phyloP scores from a whole-genome alignment of 2,797 vertebrate genomes.

The Sebastes vulpes region DNA sequence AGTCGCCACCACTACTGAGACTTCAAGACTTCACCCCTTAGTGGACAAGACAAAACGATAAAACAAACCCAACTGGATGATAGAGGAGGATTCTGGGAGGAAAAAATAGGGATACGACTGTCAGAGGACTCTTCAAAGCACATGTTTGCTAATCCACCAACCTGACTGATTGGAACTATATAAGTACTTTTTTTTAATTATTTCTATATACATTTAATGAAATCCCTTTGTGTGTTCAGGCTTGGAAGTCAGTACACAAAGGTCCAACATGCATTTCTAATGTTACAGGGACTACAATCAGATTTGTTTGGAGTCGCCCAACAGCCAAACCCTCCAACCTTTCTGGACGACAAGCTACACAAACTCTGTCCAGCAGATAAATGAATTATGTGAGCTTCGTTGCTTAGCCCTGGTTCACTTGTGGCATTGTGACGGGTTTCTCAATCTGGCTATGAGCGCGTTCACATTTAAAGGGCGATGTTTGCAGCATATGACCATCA shows the following conservation, averaged over 20 bases:
- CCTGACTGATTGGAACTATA: not conserved
- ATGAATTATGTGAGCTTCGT: constrained; percentile 26
- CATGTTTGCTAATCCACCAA: not conserved
- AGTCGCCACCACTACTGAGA: constrained; percentile 45
- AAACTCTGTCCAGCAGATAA: constrained; percentile 12
- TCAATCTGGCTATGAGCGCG: too few species aligned
- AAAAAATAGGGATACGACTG: not conserved
- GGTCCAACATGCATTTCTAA: not conserved
- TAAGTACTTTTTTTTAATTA: not conserved
- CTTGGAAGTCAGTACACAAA: not conserved
- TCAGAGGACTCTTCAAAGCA: not conserved
- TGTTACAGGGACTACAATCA: not conserved
- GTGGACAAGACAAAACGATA: constrained; percentile 35
- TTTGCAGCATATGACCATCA: too few species aligned
- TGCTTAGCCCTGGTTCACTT: not conserved
- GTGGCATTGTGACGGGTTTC: not conserved
- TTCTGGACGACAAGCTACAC: constrained; percentile 7
- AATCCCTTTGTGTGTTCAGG: not conserved
- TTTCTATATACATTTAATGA: not conserved
- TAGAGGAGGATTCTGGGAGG: constrained; percentile 2
- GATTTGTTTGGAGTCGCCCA: constrained; percentile 3
- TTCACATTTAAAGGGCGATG: too few species aligned
- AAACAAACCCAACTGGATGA: constrained; percentile 34
- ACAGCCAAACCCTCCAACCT: constrained; percentile 16
- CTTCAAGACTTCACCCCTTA: constrained; percentile 38